A percentile compares a stretch with the other conserved stretches of the same genome.
These are phyloP conservation scores for Buphagus erythrorhynchus DNA, from an alignment of 2,797 vertebrate genomes.

Conservation along the genomic window DNA sequence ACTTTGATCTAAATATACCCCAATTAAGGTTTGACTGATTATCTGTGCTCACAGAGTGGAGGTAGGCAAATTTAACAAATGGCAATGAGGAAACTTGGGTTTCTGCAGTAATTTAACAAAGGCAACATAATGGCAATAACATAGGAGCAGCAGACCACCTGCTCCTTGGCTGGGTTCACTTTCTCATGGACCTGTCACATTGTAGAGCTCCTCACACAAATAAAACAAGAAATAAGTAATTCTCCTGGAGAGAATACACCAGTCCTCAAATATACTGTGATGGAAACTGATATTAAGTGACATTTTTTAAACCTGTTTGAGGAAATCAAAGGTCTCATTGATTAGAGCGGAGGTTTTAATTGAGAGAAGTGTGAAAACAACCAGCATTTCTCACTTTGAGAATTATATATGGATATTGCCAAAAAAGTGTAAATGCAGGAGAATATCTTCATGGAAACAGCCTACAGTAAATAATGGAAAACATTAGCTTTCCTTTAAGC, in stretches of 20 bases:
- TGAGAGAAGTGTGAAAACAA: neutral
- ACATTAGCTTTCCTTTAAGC: neutral
- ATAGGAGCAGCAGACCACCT: slow-evolving; percentile 49
- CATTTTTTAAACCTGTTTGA: slow-evolving; percentile 29
- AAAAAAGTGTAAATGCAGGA: neutral
- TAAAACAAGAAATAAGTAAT: slow-evolving; percentile 49
- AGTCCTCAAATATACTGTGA: neutral
- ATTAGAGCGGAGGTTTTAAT: neutral
- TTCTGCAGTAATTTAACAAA: slow-evolving; percentile 61
- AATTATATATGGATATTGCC: neutral
- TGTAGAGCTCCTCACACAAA: slow-evolving; percentile 23
- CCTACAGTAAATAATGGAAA: neutral
- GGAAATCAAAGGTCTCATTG: neutral
- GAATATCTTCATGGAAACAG: neutral
- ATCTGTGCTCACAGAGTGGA: slow-evolving; percentile 51
- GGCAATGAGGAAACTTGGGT: slow-evolving; percentile 27
- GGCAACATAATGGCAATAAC: slow-evolving; percentile 63
- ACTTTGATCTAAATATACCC: slow-evolving; percentile 51
- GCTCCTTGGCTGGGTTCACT: slow-evolving; percentile 48
- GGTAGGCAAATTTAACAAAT: slow-evolving; percentile 60
- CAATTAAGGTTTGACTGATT: slow-evolving; percentile 55
- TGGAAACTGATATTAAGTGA: slow-evolving; percentile 44
- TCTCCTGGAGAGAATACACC: neutral
- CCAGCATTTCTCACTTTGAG: neutral
- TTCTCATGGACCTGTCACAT: slow-evolving; percentile 46